Evolutionary conservation across 2,113 vertebrate species (phyloP).

Genomic region (Syngnathus typhle): DNA sequence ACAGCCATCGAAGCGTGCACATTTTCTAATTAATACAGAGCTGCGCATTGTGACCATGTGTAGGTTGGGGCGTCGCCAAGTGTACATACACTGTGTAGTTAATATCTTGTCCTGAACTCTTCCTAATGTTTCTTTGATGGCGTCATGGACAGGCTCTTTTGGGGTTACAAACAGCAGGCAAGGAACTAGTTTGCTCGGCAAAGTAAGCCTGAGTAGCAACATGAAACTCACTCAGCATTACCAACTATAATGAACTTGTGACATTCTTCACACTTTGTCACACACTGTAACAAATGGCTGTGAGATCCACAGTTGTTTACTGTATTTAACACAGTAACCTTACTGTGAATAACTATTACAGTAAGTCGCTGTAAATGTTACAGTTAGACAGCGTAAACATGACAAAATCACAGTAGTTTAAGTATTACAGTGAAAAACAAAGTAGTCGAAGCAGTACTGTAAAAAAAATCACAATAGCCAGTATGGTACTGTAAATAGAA

Average conservation of each 20-base stretch:
- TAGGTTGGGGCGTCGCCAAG: background rate
- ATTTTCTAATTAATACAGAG: conserved; percentile 28
- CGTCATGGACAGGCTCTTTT: background rate
- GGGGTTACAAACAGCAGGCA: background rate
- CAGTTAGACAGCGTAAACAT: no score
- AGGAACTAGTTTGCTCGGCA: background rate
- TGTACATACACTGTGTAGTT: background rate
- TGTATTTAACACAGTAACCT: no score
- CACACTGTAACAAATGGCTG: no score
- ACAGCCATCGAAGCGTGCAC: conserved; percentile 18
- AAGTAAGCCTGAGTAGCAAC: background rate
- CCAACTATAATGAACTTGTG: background rate
- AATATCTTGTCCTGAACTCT: background rate
- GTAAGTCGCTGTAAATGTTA: no score
- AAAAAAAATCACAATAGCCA: no score
- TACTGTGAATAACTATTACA: no score
- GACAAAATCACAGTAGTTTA: no score
- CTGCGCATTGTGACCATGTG: conserved; percentile 33
- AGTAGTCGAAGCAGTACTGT: no score
- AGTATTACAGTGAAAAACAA: no score
- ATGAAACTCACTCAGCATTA: background rate
- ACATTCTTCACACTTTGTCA: background rate
- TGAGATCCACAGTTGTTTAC: no score
- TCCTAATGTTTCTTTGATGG: background rate
- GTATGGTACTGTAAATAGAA: no score